A percentile compares a stretch with the other conserved stretches of the same genome.
Conservation (phyloP, 1,140 invertebrate genomes). For the Bathynomus jamesi region DNA sequence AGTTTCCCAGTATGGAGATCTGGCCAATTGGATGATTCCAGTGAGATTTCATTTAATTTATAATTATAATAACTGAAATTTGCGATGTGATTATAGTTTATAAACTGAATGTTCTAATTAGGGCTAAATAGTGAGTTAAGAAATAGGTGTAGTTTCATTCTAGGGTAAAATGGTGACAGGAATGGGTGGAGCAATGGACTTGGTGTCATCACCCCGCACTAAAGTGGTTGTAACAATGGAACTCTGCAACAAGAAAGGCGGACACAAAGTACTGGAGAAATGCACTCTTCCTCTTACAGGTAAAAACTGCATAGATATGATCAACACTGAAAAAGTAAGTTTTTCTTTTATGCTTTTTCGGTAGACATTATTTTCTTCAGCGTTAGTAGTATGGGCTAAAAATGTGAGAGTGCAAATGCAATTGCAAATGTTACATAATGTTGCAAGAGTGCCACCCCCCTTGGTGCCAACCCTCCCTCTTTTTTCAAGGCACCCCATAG, state of each 20-base stretch:
- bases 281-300: slow-evolving; percentile 94
- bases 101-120: too few species aligned
- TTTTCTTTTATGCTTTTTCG: too few species aligned
- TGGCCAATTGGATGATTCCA: slow-evolving; percentile 99
- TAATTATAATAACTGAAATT: too few species aligned
- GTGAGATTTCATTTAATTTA: too few species aligned
- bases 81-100: too few species aligned
- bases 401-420: too few species aligned
- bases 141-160: not conserved
- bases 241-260: slow-evolving; percentile 83
- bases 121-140: slow-evolving; percentile 48
- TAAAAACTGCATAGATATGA: slow-evolving; percentile 83
- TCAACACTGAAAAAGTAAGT: slow-evolving; percentile 74
- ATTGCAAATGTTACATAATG: too few species aligned
- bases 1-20: slow-evolving; percentile 89
- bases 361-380: too few species aligned
- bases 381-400: too few species aligned
- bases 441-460: too few species aligned
- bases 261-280: slow-evolving; percentile 80
- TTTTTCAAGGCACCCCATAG: too few species aligned
- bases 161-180: slow-evolving; percentile 90
- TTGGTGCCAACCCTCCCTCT: too few species aligned
- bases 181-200: slow-evolving; percentile 99
- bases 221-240: slow-evolving; percentile 98
- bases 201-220: slow-evolving; percentile 74